Base-by-base conservation (phyloP, 2,888 invertebrate species). In the Tolmerus cingulatus region DNA sequence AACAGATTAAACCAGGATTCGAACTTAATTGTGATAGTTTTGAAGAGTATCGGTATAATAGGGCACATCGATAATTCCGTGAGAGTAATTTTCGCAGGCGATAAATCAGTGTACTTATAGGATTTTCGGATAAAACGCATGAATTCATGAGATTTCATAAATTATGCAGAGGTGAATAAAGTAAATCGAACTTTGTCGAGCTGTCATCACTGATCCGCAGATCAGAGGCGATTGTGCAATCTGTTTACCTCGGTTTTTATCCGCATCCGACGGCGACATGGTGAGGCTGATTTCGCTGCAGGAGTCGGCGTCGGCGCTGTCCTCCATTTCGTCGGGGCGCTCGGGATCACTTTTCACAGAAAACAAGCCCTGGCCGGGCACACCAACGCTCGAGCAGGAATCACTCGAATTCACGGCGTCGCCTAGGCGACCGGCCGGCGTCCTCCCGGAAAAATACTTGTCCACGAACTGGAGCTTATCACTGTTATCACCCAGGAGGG, bases 221-320 rank as follows among this genome's bases (percentile, higher is more conserved):
- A 51, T 51, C 51, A 51, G 19, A 5, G 16, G 1, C 1, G 7
- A 7, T 16, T 4, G 3, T 16, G 16, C 4, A 2, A n/a, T 2
- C n/a, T 74, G 76, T 37, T 78, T 86, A 92, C 92, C 92, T 92
- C 90, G 89, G 86, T 91, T 92, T 89, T 91, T 92, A 90, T 92
- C 92, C 90, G 91, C 87, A 88, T 91, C 92, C 87, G 89, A 89
- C 14, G 92, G 92, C 5, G 93, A 93, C 92, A 93, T 92, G 79
- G 93, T 92, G 55, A 93, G 89, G 79, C 93, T 92, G 57, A 93
- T 92, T 88, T 93, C 92, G 87, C 93, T 93, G 88, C 92, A 91
- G 2, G 92, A 92, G 87, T 92, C 92, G 0, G 91, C 92, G 87
- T 92, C 92, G 0, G 91, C 92, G 87, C 92, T 92, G 86, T 92